Base-by-base conservation (phyloP, 2,797 vertebrate species). In the Melanotaenia pygmaea region DNA sequence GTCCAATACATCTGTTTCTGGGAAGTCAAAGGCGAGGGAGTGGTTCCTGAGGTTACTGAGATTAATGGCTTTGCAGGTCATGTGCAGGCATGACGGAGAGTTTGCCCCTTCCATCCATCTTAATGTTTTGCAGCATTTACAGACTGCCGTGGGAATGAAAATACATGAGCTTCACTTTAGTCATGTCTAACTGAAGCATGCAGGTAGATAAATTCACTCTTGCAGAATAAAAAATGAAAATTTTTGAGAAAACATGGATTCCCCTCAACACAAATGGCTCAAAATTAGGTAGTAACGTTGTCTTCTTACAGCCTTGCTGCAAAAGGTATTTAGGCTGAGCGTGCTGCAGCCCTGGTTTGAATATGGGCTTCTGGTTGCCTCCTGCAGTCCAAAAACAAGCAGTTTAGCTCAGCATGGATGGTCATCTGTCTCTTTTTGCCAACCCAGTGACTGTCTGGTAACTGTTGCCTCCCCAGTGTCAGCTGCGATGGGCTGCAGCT, bases 41-140 rank as follows among this genome's bases (percentile, higher is more conserved):
- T 65, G 72, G 67, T 72, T 85, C 53, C 77, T 45, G 64, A 59
- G 61, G 73, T 85, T 64, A 70, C 59, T 45, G 79, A 89, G 84
- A 88, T 86, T 77, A 85, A 87, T 79, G 79, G 59, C 69, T 88
- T 73, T 78, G 63, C 60, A 74, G 81, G 83, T 89, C 84, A 81
- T 90, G 88, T 89, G 85, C 60, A 32, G 76, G 66, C 88, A 87
- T 64, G 88, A 85, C 63, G 32, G 64, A 64, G 65, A 61, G 66
- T 72, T 72, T 35, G 6, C 54, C 57, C 34, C n/a, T 51, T 77
- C 63, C 5, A 66, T 85, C 91, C 81, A 79, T 68, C 62, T 35
- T 58, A 13, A 43, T 65, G 51, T 64, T 81, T 83, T 83, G 81
- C 76, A 72, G 80, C 75, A 80, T 72, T 82, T 81, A 50, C 68